These are phyloP conservation scores for Pterobdella sp. DNA, from an alignment of 2,888 invertebrate genomes.

Conservation along the genomic window DNA sequence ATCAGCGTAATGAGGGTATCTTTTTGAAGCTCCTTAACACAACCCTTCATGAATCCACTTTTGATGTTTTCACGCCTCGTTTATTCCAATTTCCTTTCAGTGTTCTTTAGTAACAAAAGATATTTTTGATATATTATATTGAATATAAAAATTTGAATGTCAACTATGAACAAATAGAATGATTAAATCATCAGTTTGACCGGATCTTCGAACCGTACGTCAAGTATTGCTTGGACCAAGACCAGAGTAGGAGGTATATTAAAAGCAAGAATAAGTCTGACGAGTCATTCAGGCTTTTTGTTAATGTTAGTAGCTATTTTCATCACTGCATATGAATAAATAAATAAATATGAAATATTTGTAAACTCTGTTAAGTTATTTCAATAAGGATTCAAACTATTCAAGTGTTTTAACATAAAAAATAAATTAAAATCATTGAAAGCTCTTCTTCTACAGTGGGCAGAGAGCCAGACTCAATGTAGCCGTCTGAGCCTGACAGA, in stretches of 20 bases:
- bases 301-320: constrained; percentile 59
- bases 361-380: background rate
- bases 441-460: constrained; percentile 61
- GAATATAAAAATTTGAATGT: too few species aligned
- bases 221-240: constrained; percentile 78
- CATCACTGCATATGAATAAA: background rate
- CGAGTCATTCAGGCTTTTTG: constrained; percentile 76
- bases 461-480: constrained; percentile 80
- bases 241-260: constrained; percentile 76
- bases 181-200: too few species aligned
- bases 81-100: too few species aligned
- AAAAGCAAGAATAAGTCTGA: constrained; percentile 65
- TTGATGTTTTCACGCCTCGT: too few species aligned
- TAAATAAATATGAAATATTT: background rate
- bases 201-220: constrained; percentile 78
- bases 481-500: constrained; percentile 78
- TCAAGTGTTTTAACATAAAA: background rate
- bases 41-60: too few species aligned
- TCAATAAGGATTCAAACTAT: background rate
- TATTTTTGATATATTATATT: too few species aligned
- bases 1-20: too few species aligned
- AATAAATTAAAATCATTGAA: too few species aligned
- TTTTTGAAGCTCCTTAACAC: too few species aligned
- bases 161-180: too few species aligned
- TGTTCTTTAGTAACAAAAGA: too few species aligned